A percentile compares a stretch with the other conserved stretches of the same genome.
phyloP scores from a whole-genome alignment of 1,140 invertebrate species.

The Pseudomyrmex concolor region DNA sequence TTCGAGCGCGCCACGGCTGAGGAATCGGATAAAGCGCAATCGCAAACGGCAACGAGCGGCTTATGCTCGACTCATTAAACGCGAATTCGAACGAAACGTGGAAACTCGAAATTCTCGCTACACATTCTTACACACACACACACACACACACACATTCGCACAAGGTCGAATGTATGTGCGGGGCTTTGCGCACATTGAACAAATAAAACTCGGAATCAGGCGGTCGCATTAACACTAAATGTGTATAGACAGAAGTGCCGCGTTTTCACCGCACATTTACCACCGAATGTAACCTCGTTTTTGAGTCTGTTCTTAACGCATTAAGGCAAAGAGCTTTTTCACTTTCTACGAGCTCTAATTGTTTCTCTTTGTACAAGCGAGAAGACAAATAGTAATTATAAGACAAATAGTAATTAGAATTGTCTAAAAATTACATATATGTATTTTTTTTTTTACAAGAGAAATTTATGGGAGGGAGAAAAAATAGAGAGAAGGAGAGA shows the following conservation, averaged over 20 bases:
- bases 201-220: conserved; percentile 30
- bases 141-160: no score
- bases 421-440: no score
- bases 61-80: conserved; percentile 52
- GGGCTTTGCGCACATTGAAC: not conserved
- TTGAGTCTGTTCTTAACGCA: not conserved
- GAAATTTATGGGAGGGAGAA: not conserved
- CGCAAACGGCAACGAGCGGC: conserved; percentile 41
- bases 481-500: not conserved
- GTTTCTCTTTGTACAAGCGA: not conserved
- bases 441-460: no score
- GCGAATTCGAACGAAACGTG: conserved; percentile 24
- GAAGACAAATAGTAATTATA: no score
- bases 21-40: conserved; percentile 51
- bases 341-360: not conserved
- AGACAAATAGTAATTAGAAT: no score
- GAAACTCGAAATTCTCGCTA: conserved; percentile 12
- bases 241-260: not conserved
- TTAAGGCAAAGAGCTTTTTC: not conserved
- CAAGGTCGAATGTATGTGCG: not conserved
- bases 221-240: not conserved
- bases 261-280: not conserved
- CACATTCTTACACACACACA: not conserved
- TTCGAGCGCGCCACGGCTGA: not conserved
- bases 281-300: not conserved